Evolutionary conservation across 1,140 invertebrate genomes (phyloP).

Genomic region (Semibalanus balanoides): DNA sequence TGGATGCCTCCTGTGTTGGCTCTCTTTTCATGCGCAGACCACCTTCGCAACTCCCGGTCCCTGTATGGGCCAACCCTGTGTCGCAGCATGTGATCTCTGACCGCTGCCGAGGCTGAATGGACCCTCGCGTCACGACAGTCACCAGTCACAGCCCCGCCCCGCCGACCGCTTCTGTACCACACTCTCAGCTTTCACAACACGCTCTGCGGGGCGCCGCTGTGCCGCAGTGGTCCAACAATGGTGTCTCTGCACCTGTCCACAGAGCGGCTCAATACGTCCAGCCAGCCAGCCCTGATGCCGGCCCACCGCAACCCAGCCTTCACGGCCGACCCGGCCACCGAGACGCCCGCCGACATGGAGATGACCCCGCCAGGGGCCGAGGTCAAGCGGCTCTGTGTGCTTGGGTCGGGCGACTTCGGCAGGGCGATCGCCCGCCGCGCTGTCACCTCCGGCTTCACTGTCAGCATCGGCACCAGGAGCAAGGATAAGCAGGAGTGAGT

Average conservation of each 20-base stretch:
- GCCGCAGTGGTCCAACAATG: too few species aligned
- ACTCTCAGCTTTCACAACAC: too few species aligned
- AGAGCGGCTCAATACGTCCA: not conserved
- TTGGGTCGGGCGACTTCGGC: conserved; percentile 13
- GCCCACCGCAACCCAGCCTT: not conserved
- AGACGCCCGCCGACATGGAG: not conserved
- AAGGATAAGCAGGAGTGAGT: not conserved
- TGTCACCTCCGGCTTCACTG: conserved; percentile 5
- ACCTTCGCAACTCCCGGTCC: too few species aligned
- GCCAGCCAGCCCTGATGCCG: not conserved
- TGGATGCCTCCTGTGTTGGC: too few species aligned
- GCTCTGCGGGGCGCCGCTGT: too few species aligned
- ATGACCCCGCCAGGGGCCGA: not conserved
- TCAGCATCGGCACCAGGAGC: conserved; percentile 9
- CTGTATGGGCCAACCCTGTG: too few species aligned
- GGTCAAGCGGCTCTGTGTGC: conserved; percentile 8
- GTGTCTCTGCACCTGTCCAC: not conserved
- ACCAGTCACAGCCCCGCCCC: too few species aligned
- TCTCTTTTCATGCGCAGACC: too few species aligned
- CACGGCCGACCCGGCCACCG: not conserved
- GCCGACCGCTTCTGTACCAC: too few species aligned
- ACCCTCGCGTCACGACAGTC: too few species aligned
- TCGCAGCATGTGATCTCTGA: too few species aligned
- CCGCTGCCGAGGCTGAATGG: too few species aligned
- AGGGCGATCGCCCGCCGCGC: conserved; percentile 10